Conservation (phyloP, 2,113 vertebrate genomes). For the Ibidorhyncha struthersii region DNA sequence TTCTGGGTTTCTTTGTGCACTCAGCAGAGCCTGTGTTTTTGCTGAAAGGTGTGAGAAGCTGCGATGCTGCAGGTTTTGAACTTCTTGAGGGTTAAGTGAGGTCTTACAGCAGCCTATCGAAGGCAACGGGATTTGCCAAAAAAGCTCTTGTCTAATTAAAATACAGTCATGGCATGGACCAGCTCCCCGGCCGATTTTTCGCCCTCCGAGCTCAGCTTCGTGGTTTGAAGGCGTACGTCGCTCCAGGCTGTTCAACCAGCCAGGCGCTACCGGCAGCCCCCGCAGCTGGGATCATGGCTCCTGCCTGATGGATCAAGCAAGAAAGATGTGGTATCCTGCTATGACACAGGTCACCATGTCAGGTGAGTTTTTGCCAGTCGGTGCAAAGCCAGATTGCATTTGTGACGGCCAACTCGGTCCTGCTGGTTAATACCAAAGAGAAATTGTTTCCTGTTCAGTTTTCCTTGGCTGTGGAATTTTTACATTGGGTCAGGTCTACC, state of each 20-base stretch:
- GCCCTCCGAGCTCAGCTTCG: not conserved
- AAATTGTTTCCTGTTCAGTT: not conserved
- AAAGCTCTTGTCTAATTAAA: not conserved
- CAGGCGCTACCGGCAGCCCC: fast-evolving
- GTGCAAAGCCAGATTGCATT: not conserved
- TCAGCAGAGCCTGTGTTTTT: fast-evolving
- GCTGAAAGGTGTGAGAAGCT: not conserved
- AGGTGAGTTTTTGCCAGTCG: fast-evolving
- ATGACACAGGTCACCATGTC: fast-evolving
- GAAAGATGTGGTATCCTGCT: not conserved
- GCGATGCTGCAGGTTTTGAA: not conserved
- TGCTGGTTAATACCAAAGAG: not conserved
- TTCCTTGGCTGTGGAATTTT: not conserved
- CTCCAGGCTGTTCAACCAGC: not conserved
- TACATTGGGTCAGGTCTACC: not conserved
- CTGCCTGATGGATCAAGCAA: not conserved
- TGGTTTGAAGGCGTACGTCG: fast-evolving
- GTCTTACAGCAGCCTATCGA: not conserved
- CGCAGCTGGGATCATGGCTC: fast-evolving
- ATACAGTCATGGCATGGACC: not conserved
- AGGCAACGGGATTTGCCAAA: not conserved
- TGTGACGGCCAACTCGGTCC: not conserved
- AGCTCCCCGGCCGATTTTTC: not conserved
- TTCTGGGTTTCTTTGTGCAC: not conserved
- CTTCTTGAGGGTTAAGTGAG: not conserved